These are phyloP conservation scores for Calycopis cecrops DNA, from an alignment of 1,140 invertebrate species.

Conservation along the genomic window DNA sequence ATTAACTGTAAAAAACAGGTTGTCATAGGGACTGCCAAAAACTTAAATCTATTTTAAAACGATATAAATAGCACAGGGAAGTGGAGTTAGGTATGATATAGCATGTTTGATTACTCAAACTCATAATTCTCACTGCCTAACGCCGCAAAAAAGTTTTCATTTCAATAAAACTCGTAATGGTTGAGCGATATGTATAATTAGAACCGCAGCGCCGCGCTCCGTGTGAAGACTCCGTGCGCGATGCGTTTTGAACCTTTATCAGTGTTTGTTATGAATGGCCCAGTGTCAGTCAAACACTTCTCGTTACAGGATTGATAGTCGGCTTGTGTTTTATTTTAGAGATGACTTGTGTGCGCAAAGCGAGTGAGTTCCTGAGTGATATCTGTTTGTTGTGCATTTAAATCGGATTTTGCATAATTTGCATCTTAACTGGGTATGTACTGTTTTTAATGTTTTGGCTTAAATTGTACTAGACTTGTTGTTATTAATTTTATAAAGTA, in stretches of 20 bases:
- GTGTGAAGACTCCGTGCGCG: constrained; percentile 27
- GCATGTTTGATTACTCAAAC: no score
- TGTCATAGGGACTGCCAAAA: no score
- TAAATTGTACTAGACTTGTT: no score
- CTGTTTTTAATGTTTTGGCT: no score
- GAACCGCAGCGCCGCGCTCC: constrained; percentile 5
- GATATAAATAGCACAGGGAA: no score
- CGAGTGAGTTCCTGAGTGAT: background rate
- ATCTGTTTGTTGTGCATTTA: constrained; percentile 7
- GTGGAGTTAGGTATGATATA: no score
- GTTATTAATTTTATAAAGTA: no score
- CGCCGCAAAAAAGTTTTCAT: no score
- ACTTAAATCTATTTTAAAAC: no score
- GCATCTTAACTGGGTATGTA: background rate
- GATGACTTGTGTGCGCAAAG: constrained; percentile 8
- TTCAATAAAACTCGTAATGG: background rate
- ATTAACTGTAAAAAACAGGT: no score
- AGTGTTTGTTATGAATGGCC: constrained; percentile 40
- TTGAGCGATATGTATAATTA: background rate
- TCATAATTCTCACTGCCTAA: no score
- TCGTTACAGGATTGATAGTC: constrained; percentile 33
- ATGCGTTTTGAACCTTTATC: constrained; percentile 43
- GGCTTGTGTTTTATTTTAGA: constrained; percentile 23
- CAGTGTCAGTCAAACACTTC: constrained; percentile 34
- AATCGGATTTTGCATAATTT: background rate